These are phyloP conservation scores for Masnerella sp. DNA, from an alignment of 2,888 invertebrate species.

Conservation along the genomic window DNA sequence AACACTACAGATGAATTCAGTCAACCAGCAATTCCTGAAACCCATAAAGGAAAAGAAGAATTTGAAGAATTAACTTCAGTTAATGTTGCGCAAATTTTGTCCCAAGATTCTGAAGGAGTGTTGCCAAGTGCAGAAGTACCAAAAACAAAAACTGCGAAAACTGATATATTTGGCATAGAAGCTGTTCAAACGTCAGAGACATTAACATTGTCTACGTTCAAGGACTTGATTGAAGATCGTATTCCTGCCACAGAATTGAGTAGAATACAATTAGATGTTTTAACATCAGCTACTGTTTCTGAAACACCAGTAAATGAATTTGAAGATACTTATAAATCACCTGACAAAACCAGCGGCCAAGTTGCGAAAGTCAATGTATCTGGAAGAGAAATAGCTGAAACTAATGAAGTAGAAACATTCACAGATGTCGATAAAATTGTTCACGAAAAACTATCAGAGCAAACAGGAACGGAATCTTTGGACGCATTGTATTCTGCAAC, in stretches of 20 bases:
- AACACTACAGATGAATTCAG: conserved; percentile 68
- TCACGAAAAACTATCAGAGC: conserved; percentile 47
- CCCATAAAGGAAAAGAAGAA: conserved; percentile 64
- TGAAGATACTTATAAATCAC: conserved; percentile 54
- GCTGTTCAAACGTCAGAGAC: conserved; percentile 73
- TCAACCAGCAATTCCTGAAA: conserved; percentile 64
- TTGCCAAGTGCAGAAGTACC: conserved; percentile 42
- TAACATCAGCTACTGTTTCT: conserved; percentile 62
- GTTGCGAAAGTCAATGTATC: conserved; percentile 70
- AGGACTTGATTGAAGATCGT: conserved; percentile 55
- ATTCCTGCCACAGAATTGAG: conserved; percentile 56
- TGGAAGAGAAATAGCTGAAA: conserved; percentile 71
- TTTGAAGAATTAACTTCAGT: conserved; percentile 63
- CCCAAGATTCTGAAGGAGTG: conserved; percentile 65
- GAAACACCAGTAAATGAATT: conserved; percentile 63
- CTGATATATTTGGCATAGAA: conserved; percentile 72
- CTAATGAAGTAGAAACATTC: conserved; percentile 70
- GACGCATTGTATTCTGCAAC: conserved; percentile 64
- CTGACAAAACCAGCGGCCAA: too few relatives aligned
- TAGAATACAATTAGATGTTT: conserved; percentile 58
- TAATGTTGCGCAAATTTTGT: conserved; percentile 62
- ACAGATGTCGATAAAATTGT: conserved; percentile 66
- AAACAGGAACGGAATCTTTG: conserved; percentile 60
- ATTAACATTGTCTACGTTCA: conserved; percentile 63
- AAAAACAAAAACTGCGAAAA: conserved; percentile 55